Evolutionary conservation across 2,888 invertebrate genomes (phyloP), one percentile per base, ranked within the genome.

Genomic region (Anagyrus pseudococci): DNA sequence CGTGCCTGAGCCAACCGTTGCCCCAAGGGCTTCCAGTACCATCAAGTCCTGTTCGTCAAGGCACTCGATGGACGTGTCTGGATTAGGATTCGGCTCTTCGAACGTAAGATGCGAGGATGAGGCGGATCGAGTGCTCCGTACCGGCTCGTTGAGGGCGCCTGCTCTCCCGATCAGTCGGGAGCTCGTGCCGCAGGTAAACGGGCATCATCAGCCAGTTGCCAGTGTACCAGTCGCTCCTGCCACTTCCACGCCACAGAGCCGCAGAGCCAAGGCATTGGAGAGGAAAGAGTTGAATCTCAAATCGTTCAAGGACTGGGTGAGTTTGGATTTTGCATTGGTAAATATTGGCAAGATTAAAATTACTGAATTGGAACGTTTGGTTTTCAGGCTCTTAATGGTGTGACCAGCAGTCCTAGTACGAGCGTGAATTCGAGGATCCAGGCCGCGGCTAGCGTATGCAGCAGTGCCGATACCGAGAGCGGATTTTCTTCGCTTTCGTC

Each of bases 401-500:
- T 10, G 13, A 37, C 4, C 33, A 37, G 33, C 33, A 37, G 3
- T 37, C n/a, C n/a, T n/a, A n/a, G n/a, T n/a, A n/a, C n/a, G 17
- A 41, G 56, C 43, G 57, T 60, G 17, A 49, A 64, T 8, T 65
- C 72, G 6, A 74, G 73, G 43, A 61, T 73, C 4, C 78, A 75
- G 59, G 69, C 75, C 2, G 66, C 76, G 8, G 73, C 69, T 44
- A 78, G 76, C 50, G 73, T 75, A 8, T 37, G 33, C 33, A 78
- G 78, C 69, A 79, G 79, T 63, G 83, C 83, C 10, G 93, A 93
- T 77, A 92, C 92, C 72, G 93, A 93, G 79, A 93, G 92, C 75
- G 93, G 93, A 26, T 93, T 93, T 80, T 92, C 92, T 15, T 92
- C 92, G 8, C 90, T 93, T 85, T 92, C 88, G 78, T 92, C 92